These are phyloP conservation scores for Gymnopithys bicolor DNA, from an alignment of 2,797 vertebrate species.

Conservation along the genomic window DNA sequence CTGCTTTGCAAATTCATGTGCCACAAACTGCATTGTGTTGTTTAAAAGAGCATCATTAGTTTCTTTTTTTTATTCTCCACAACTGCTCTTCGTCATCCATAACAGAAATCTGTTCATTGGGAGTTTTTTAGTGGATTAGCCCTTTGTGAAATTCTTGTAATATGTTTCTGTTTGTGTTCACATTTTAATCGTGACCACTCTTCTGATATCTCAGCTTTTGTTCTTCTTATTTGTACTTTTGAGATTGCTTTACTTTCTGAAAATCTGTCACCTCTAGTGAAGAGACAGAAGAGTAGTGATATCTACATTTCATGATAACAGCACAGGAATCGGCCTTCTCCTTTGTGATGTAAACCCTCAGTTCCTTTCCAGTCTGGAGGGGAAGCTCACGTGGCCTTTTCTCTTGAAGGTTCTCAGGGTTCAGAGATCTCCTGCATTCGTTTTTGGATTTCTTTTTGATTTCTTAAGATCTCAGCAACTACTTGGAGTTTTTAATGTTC, in stretches of 20 bases:
- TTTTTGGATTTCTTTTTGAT: not conserved
- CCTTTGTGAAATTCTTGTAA: not conserved
- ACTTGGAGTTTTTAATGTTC: not conserved
- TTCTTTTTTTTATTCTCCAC: not conserved
- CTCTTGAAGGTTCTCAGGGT: not conserved
- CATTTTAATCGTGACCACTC: not conserved
- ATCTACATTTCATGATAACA: not conserved
- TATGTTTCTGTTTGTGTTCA: not conserved
- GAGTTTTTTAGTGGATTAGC: not conserved
- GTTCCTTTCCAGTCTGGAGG: not conserved
- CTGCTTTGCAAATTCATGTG: not conserved
- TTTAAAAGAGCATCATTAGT: not conserved
- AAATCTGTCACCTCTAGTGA: not conserved
- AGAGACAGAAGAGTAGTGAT: not conserved
- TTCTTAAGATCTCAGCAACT: not conserved
- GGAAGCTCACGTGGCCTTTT: not conserved
- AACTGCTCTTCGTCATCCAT: not conserved
- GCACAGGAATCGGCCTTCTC: rapidly evolving
- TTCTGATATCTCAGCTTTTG: not conserved
- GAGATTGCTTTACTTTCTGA: not conserved
- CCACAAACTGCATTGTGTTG: not conserved
- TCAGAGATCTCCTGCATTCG: not conserved
- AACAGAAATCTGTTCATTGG: not conserved
- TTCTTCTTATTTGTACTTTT: not conserved
- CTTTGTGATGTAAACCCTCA: not conserved